Conservation (phyloP, 1,140 invertebrate genomes). For the Psix sp. region DNA sequence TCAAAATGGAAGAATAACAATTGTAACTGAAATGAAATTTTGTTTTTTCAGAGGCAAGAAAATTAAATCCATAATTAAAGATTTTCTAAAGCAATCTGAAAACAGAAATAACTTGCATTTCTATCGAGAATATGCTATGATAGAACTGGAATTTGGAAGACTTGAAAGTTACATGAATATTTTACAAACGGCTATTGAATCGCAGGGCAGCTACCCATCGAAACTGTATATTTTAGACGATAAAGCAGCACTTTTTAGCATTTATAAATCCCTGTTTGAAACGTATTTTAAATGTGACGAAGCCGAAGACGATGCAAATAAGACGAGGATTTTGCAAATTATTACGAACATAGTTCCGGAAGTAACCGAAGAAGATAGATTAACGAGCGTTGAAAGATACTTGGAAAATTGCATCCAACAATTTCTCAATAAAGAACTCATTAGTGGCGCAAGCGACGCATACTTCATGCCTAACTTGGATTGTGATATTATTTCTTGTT, state of each 20-base stretch:
- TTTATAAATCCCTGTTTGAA: conserved; percentile 75
- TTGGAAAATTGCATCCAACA: conserved; percentile 57
- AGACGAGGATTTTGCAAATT: conserved; percentile 53
- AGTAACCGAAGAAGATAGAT: conserved; percentile 25
- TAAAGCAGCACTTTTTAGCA: conserved; percentile 68
- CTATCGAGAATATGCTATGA: conserved; percentile 81
- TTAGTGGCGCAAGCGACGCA: conserved; percentile 53
- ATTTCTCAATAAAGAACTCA: conserved; percentile 52
- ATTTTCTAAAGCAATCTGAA: conserved; percentile 76
- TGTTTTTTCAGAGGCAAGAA: conserved; percentile 71
- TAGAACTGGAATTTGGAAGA: conserved; percentile 78
- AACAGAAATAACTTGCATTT: conserved; percentile 79
- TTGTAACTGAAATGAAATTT: not conserved
- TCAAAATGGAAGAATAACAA: too few species aligned
- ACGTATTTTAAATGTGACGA: conserved; percentile 65
- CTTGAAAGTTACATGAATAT: conserved; percentile 74
- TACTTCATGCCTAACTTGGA: conserved; percentile 77
- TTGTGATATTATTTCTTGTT: conserved; percentile 78
- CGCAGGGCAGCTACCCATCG: conserved; percentile 58
- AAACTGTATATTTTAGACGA: conserved; percentile 59
- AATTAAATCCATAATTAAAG: conserved; percentile 77
- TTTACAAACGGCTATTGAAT: conserved; percentile 74
- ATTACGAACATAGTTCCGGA: conserved; percentile 56
- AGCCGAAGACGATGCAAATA: conserved; percentile 47
- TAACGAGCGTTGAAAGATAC: conserved; percentile 60